Conservation (phyloP, 1,140 invertebrate genomes). For the Papilio polytes region DNA sequence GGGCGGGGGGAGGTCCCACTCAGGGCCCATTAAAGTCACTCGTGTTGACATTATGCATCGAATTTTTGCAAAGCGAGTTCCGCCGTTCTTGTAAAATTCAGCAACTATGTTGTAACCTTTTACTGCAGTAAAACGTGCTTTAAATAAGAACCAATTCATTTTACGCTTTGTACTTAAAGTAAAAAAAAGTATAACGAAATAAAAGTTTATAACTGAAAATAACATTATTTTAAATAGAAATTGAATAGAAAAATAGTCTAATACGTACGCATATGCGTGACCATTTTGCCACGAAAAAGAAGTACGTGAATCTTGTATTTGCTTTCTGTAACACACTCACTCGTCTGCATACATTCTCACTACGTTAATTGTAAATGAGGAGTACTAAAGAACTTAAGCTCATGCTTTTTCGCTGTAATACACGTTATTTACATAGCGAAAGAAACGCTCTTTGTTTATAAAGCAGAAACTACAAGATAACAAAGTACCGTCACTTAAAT, state of each 20-base stretch:
- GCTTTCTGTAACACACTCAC: background rate
- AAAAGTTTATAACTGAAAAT: too few species aligned
- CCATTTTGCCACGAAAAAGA: too few species aligned
- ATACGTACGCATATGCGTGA: too few species aligned
- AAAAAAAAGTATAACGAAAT: background rate
- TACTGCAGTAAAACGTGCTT: conserved; percentile 18
- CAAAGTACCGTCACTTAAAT: background rate
- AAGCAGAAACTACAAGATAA: background rate
- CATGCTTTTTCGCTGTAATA: background rate
- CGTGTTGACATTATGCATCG: conserved; percentile 28
- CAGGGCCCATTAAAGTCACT: conserved; percentile 26
- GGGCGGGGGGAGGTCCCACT: conserved; percentile 15
- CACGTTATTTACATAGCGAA: background rate
- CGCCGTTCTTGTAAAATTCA: conserved; percentile 20
- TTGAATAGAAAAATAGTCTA: too few species aligned
- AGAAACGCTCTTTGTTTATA: background rate
- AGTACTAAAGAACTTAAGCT: background rate
- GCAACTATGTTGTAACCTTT: conserved; percentile 21
- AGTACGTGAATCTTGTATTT: background rate
- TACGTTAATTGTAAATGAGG: background rate
- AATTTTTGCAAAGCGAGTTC: conserved; percentile 19
- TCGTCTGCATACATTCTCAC: background rate
- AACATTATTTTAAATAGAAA: too few species aligned
- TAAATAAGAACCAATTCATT: background rate
- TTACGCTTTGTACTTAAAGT: background rate